A percentile compares a stretch with the other conserved stretches of the same genome.
Conservation (phyloP, 2,797 vertebrate genomes). For the Sylvia borin region DNA sequence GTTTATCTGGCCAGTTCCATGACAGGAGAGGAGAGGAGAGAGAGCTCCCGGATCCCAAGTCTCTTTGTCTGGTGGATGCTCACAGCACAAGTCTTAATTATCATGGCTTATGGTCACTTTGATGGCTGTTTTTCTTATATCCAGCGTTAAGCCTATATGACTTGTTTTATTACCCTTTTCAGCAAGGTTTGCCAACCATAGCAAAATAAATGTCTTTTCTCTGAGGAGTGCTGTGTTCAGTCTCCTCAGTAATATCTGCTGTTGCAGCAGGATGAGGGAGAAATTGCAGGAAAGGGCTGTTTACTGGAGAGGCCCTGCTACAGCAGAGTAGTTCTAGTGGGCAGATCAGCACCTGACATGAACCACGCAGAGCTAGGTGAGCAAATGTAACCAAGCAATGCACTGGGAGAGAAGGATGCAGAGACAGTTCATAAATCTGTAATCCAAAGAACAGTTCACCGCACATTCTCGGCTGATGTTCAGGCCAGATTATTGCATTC, state of each 20-base stretch:
- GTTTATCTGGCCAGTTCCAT: background rate
- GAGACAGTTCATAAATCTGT: slow-evolving; percentile 1
- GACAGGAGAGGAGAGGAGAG: background rate
- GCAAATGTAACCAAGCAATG: background rate
- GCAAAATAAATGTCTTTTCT: background rate
- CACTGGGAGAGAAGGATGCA: background rate
- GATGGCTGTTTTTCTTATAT: background rate
- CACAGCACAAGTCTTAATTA: background rate
- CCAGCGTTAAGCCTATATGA: background rate
- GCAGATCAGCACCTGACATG: background rate
- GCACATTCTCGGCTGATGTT: background rate
- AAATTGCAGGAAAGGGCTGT: background rate
- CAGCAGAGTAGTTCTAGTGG: background rate
- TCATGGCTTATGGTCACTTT: background rate
- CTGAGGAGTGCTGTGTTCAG: background rate
- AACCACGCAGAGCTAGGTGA: background rate
- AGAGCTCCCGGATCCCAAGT: background rate
- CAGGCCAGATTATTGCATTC: background rate
- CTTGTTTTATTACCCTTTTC: background rate
- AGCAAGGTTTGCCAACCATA: background rate
- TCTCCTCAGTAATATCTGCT: background rate
- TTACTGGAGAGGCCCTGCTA: background rate
- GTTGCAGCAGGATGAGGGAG: background rate
- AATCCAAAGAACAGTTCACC: background rate
- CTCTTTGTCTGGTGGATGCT: background rate